Conservation (phyloP, 2,888 invertebrate genomes). For the Octodonta nipae region DNA sequence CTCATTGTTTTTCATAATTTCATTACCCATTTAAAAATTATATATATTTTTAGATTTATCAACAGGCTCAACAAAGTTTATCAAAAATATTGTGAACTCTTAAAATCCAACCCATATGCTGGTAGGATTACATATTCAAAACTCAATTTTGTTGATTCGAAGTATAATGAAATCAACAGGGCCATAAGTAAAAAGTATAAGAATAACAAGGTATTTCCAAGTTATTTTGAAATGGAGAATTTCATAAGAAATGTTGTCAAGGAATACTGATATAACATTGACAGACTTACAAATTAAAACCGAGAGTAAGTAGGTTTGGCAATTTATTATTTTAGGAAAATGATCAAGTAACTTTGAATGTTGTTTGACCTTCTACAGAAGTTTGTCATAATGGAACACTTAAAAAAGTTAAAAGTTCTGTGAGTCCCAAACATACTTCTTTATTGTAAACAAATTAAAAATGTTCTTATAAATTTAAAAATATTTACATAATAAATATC, state of each 20-base stretch:
- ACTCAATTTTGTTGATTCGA: constrained; percentile 21
- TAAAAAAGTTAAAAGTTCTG: too few species aligned
- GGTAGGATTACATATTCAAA: constrained; percentile 21
- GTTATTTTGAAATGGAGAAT: constrained; percentile 25
- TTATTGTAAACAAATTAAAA: too few species aligned
- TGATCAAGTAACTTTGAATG: too few species aligned
- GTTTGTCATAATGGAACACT: too few species aligned
- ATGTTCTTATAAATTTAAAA: too few species aligned
- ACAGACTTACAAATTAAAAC: constrained; percentile 19
- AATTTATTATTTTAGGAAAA: too few species aligned
- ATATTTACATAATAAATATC: too few species aligned
- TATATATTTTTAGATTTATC: constrained; percentile 14
- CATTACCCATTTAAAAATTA: too few species aligned
- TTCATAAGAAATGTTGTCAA: constrained; percentile 21
- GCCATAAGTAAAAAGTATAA: constrained; percentile 26
- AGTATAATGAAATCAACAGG: constrained; percentile 22
- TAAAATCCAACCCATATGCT: constrained; percentile 23
- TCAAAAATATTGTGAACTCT: constrained; percentile 21
- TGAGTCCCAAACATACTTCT: too few species aligned
- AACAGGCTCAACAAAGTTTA: constrained; percentile 21
- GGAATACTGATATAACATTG: constrained; percentile 19
- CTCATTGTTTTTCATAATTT: too few species aligned
- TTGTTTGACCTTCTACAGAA: too few species aligned
- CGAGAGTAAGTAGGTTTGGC: constrained; percentile 20
- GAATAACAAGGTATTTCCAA: constrained; percentile 25